Percentiles rank a stretch among this genome's conserved stretches.
These are phyloP conservation scores for Eupeodes corollae DNA, from an alignment of 1,140 invertebrate genomes.

Conservation along the genomic window DNA sequence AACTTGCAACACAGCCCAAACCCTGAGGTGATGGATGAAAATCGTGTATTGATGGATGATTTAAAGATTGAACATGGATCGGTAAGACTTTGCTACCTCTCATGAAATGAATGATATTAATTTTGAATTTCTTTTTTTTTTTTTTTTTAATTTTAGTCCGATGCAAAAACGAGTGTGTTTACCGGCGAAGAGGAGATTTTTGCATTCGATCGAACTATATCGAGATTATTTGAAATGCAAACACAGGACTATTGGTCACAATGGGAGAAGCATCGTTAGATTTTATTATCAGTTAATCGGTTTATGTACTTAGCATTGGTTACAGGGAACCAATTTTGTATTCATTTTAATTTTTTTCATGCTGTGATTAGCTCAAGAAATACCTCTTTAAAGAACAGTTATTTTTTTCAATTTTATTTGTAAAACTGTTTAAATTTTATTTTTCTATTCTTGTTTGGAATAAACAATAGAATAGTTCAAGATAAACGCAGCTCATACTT, in stretches of 20 bases:
- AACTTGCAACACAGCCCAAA: slow-evolving; percentile 39
- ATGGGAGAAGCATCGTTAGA: slow-evolving; percentile 50
- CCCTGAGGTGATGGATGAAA: slow-evolving; percentile 52
- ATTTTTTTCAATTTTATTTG: too few species aligned
- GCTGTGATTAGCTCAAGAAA: too few species aligned
- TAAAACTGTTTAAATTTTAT: too few species aligned
- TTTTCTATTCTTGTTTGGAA: too few species aligned
- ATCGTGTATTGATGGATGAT: slow-evolving; percentile 88
- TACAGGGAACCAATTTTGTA: too few species aligned
- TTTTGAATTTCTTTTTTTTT: background rate
- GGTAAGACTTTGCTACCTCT: slow-evolving; percentile 11
- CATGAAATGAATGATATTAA: too few species aligned
- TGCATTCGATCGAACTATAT: slow-evolving; percentile 88
- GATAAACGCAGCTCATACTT: too few species aligned
- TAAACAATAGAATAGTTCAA: too few species aligned
- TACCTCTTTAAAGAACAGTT: too few species aligned
- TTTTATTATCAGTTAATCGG: background rate
- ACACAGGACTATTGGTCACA: slow-evolving; percentile 82
- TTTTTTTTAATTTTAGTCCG: slow-evolving; percentile 2
- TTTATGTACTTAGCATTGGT: too few species aligned
- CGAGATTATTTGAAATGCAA: slow-evolving; percentile 90
- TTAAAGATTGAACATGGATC: slow-evolving; percentile 43
- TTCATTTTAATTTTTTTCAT: too few species aligned
- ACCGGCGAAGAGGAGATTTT: slow-evolving; percentile 96
- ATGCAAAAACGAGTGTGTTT: slow-evolving; percentile 67